A percentile compares a stretch with the other conserved stretches of the same genome.
Evolutionary conservation across 2,888 invertebrate genomes (phyloP).

Genomic region (Halocaridina rubra): DNA sequence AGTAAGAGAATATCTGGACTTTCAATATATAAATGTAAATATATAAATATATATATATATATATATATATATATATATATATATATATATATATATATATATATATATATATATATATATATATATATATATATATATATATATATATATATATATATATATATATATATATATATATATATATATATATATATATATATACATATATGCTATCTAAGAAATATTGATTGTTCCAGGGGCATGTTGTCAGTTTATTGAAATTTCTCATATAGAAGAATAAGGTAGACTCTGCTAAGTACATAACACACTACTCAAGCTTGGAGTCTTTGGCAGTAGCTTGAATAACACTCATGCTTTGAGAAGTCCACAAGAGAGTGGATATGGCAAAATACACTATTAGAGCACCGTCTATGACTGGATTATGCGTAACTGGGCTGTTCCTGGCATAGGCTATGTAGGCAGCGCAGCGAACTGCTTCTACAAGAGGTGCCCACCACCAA

Average conservation of each 20-base stretch:
- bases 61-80: too few relatives aligned
- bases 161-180: neutral
- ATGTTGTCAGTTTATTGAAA: too few relatives aligned
- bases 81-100: too few relatives aligned
- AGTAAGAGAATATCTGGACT: too few relatives aligned
- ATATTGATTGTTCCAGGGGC: too few relatives aligned
- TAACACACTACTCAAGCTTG: slow-evolving; percentile 21
- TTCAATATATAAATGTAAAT: too few relatives aligned
- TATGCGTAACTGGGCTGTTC: neutral
- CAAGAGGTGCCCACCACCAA: slow-evolving; percentile 50
- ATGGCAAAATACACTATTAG: slow-evolving; percentile 36
- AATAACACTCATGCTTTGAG: slow-evolving; percentile 29
- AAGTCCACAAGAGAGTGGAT: slow-evolving; percentile 42
- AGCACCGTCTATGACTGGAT: slow-evolving; percentile 1
- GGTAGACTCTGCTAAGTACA: too few relatives aligned
- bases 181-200: neutral
- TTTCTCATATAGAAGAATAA: too few relatives aligned
- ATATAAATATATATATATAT: too few relatives aligned
- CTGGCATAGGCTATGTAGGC: slow-evolving; percentile 35
- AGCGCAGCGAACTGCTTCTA: slow-evolving; percentile 49
- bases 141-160: neutral
- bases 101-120: too few relatives aligned
- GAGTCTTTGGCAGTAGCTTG: slow-evolving; percentile 1
- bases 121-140: too few relatives aligned
- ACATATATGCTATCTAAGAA: neutral